phyloP scores from a whole-genome alignment of 2,113 vertebrate species.

The Nyctibius bracteatus region DNA sequence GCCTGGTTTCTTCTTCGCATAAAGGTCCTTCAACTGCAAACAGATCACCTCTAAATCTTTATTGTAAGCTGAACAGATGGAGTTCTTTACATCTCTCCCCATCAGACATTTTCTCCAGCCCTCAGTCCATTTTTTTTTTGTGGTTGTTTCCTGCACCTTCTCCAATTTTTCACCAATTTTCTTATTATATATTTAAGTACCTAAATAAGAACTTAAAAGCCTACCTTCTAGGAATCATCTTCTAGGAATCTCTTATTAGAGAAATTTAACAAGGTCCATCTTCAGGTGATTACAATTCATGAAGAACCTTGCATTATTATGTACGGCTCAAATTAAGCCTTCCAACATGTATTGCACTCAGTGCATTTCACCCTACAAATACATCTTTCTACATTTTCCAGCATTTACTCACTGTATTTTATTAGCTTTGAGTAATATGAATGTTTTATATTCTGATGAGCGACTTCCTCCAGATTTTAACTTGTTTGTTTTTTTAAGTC shows the following conservation, averaged over 20 bases:
- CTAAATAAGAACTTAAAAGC: neutral
- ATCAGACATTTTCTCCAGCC: neutral
- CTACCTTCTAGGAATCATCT: neutral
- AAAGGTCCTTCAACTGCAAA: neutral
- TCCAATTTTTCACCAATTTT: neutral
- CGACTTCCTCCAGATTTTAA: neutral
- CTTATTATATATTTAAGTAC: neutral
- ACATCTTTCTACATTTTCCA: neutral
- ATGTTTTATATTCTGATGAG: neutral
- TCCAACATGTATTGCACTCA: neutral
- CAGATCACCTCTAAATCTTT: neutral
- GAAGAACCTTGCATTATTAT: neutral
- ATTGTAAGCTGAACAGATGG: neutral
- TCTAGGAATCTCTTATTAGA: neutral
- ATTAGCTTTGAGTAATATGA: neutral
- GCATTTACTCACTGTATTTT: neutral
- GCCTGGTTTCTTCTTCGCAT: neutral
- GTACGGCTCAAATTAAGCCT: neutral
- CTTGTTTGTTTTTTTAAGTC: neutral
- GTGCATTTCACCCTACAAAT: neutral
- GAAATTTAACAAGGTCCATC: neutral
- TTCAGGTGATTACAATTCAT: neutral
- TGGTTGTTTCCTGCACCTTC: neutral
- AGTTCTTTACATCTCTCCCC: neutral
- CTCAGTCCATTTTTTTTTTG: fast-evolving